phyloP scores from a whole-genome alignment of 2,113 vertebrate genomes.

The Calypte anna region DNA sequence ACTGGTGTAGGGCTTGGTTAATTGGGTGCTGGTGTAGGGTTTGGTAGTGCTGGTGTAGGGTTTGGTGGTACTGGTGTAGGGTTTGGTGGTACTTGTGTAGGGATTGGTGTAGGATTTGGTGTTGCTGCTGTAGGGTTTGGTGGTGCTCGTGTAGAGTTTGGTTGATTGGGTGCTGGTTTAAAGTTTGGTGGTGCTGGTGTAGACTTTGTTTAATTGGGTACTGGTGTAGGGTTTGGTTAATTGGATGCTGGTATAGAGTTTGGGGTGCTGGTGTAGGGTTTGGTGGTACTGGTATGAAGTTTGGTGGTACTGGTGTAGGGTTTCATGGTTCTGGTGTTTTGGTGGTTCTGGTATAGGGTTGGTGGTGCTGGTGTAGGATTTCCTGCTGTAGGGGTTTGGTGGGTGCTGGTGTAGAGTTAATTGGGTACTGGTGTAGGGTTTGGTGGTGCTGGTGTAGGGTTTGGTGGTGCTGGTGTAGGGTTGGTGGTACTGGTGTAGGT shows the following conservation, averaged over 20 bases:
- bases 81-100: not conserved
- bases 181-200: not conserved
- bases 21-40: not conserved
- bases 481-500: too few species aligned
- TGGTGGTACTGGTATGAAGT: not conserved
- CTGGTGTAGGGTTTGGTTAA: too few species aligned
- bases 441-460: not conserved
- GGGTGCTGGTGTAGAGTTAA: not conserved
- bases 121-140: not conserved
- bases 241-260: not conserved
- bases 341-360: rapidly evolving
- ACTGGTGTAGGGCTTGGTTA: not conserved
- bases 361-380: rapidly evolving
- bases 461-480: not conserved
- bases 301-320: too few species aligned
- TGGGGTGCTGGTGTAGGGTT: not conserved
- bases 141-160: not conserved
- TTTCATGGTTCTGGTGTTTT: too few species aligned
- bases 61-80: not conserved
- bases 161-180: not conserved
- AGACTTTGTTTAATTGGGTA: not conserved
- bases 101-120: not conserved
- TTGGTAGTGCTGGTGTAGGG: too few species aligned
- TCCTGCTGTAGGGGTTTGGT: too few species aligned
- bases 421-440: not conserved